Conservation (phyloP, 2,888 invertebrate species). For the Volucella inflata region DNA sequence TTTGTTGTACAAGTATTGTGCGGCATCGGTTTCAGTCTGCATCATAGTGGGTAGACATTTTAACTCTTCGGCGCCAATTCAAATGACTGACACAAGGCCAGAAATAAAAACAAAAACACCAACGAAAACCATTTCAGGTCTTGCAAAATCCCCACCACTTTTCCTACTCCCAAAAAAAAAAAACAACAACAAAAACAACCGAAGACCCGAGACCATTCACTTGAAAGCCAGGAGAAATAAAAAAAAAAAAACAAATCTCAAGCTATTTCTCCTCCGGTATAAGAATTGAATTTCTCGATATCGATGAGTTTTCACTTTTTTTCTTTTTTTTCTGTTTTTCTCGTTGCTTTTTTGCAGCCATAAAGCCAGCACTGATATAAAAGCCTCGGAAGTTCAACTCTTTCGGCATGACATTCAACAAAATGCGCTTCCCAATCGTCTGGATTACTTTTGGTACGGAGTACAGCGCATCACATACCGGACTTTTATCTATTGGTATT, state of each 20-base stretch:
- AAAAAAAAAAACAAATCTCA: constrained; percentile 45
- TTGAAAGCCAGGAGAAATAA: constrained; percentile 61
- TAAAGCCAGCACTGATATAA: constrained; percentile 65
- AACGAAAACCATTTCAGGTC: constrained; percentile 34
- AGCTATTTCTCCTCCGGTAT: constrained; percentile 68
- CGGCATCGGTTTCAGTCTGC: constrained; percentile 4
- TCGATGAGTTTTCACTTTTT: constrained; percentile 75
- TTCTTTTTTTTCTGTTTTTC: constrained; percentile 68
- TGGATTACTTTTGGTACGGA: constrained; percentile 72
- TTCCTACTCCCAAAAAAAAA: constrained; percentile 39
- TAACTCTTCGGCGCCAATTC: constrained; percentile 44
- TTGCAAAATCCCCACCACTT: constrained; percentile 68
- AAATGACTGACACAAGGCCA: constrained; percentile 43
- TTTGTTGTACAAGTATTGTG: constrained; percentile 50
- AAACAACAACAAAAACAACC: constrained; percentile 13
- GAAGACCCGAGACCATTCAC: constrained; percentile 54
- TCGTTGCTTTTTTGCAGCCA: constrained; percentile 61
- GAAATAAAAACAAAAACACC: constrained; percentile 2
- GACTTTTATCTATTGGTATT: constrained; percentile 12
- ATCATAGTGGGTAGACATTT: neutral
- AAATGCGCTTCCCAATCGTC: constrained; percentile 73
- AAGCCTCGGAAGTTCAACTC: constrained; percentile 72
- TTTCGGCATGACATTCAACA: constrained; percentile 70
- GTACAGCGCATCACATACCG: neutral
- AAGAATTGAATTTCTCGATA: constrained; percentile 73